Evolutionary conservation across 2,113 vertebrate species (phyloP).

Genomic region (Cavia porcellus): DNA sequence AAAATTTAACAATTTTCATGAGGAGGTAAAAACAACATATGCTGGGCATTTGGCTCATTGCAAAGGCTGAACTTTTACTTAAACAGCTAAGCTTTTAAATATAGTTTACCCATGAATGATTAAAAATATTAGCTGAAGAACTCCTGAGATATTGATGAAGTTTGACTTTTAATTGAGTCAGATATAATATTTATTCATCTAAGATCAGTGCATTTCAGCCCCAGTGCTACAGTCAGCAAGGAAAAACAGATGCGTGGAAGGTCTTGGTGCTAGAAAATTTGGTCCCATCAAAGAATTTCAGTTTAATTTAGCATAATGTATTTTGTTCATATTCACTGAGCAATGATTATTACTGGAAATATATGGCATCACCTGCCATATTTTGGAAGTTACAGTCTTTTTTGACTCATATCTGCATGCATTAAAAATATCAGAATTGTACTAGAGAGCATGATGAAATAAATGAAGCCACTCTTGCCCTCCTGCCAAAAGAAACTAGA

Average conservation of each 20-base stretch:
- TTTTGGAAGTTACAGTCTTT: slow-evolving; percentile 17
- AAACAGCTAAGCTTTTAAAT: background rate
- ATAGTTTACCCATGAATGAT: slow-evolving; percentile 45
- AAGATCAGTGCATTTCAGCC: background rate
- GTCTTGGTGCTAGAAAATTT: slow-evolving; percentile 50
- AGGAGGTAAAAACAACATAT: slow-evolving; percentile 4
- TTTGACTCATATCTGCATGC: background rate
- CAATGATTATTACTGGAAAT: slow-evolving; percentile 19
- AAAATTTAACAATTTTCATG: background rate
- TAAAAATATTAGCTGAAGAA: slow-evolving; percentile 52
- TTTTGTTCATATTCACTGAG: background rate
- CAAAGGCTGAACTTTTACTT: slow-evolving; percentile 9
- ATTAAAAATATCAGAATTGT: slow-evolving; percentile 50
- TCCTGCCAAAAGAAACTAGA: slow-evolving; percentile 30
- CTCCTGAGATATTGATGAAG: background rate
- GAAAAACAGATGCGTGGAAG: background rate
- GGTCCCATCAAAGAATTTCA: background rate
- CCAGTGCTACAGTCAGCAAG: background rate
- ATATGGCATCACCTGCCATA: background rate
- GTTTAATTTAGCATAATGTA: background rate
- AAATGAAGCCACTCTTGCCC: background rate
- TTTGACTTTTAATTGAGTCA: slow-evolving; percentile 62
- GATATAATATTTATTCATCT: slow-evolving; percentile 5
- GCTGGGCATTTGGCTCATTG: background rate
- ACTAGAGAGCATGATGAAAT: background rate